Evolutionary conservation across 2,888 invertebrate species (phyloP).

Genomic region (Hartigia nigra): DNA sequence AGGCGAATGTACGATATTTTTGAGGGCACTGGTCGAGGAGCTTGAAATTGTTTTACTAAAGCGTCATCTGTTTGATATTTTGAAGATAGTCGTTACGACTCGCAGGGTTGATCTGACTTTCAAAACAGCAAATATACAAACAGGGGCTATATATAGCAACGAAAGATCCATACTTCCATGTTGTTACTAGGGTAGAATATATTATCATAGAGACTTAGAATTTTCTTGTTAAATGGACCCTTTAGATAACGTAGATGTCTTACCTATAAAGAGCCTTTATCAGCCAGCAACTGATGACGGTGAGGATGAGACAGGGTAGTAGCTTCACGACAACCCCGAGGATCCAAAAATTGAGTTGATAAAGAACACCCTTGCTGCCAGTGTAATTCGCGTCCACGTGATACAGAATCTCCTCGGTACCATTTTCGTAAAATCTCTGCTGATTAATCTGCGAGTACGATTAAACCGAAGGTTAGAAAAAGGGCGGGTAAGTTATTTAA

Average conservation of each 20-base stretch:
- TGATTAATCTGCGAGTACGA: slow-evolving; percentile 45
- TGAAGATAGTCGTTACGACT: not conserved
- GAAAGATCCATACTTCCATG: not conserved
- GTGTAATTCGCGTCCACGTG: slow-evolving; percentile 65
- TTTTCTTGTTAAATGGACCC: not conserved
- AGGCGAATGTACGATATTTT: not conserved
- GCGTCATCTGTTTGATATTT: not conserved
- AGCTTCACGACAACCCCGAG: slow-evolving; percentile 85
- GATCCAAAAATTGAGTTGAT: slow-evolving; percentile 82
- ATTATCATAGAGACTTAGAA: not conserved
- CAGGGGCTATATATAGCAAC: not conserved
- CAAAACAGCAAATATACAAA: not conserved
- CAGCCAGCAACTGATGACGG: slow-evolving; percentile 78
- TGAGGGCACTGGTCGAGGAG: not conserved
- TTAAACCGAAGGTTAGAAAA: not conserved
- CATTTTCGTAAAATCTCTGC: slow-evolving; percentile 41
- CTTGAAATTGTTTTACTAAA: not conserved
- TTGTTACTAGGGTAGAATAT: not conserved
- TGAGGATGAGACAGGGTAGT: slow-evolving; percentile 82
- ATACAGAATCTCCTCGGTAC: slow-evolving; percentile 48
- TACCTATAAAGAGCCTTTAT: slow-evolving; percentile 76
- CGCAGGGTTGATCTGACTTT: not conserved
- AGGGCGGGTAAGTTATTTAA: slow-evolving; percentile 1
- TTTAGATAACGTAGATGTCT: slow-evolving; percentile 4
- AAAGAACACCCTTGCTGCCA: slow-evolving; percentile 71